Conservation (phyloP, 2,797 vertebrate genomes). For the Holocentrus rufus region DNA sequence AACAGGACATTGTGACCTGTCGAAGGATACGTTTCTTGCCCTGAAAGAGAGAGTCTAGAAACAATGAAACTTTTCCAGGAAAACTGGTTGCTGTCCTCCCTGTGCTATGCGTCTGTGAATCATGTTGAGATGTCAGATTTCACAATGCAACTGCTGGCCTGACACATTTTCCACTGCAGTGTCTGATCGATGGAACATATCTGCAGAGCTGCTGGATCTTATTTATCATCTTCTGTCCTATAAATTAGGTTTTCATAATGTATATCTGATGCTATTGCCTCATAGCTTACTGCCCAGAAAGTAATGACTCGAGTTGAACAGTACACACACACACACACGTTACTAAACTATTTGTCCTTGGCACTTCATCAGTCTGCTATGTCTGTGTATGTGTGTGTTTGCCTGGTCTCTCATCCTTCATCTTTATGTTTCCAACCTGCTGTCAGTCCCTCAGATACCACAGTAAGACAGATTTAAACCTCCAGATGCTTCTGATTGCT, state of each 20-base stretch:
- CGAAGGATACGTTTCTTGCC: neutral
- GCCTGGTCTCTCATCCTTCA: conserved; percentile 17
- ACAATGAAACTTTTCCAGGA: conserved; percentile 22
- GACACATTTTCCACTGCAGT: conserved; percentile 29
- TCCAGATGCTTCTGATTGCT: neutral
- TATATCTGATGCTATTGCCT: neutral
- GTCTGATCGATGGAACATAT: conserved; percentile 17
- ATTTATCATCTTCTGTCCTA: neutral
- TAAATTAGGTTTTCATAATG: conserved; percentile 24
- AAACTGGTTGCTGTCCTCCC: conserved; percentile 11
- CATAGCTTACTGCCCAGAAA: neutral
- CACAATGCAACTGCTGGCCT: neutral
- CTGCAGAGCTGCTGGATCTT: neutral
- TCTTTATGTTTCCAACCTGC: conserved; percentile 31
- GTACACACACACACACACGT: conserved; percentile 9
- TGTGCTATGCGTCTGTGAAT: conserved; percentile 6
- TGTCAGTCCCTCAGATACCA: neutral
- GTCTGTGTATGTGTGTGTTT: neutral
- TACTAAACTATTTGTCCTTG: conserved; percentile 30
- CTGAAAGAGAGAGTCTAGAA: conserved; percentile 13
- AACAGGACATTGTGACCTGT: neutral
- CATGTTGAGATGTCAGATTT: conserved; percentile 6
- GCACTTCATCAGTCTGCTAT: conserved; percentile 8
- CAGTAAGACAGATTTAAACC: conserved; percentile 1
- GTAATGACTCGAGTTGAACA: neutral